Percentiles rank a stretch among this genome's conserved stretches.
These are phyloP conservation scores for Scomber japonicus DNA, from an alignment of 2,113 vertebrate species.

Conservation along the genomic window DNA sequence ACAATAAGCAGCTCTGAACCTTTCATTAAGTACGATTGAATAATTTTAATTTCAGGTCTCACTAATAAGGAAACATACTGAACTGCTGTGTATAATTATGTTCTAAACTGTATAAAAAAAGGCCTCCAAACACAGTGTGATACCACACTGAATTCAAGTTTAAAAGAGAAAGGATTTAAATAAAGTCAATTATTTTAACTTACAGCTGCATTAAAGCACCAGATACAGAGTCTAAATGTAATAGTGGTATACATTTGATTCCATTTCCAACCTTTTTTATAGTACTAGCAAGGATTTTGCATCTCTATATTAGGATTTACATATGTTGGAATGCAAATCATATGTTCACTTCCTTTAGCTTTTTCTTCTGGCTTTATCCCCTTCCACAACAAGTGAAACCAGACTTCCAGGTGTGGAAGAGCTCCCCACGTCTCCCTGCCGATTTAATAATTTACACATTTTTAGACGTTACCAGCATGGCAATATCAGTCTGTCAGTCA, in stretches of 20 bases:
- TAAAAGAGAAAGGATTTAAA: neutral
- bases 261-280: neutral
- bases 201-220: neutral
- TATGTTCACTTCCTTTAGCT: neutral
- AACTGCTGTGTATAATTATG: neutral
- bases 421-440: neutral
- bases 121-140: neutral
- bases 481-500: no score
- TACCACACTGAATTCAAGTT: neutral
- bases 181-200: neutral
- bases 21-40: neutral
- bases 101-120: neutral
- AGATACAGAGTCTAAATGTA: neutral
- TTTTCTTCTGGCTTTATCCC: constrained; percentile 6
- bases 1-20: neutral
- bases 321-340: constrained; percentile 20
- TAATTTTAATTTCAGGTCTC: neutral
- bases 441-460: neutral
- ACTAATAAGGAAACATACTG: neutral
- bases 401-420: neutral
- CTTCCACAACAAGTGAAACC: neutral
- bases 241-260: no score
- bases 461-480: no score
- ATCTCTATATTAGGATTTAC: constrained; percentile 7
- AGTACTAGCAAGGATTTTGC: neutral